Conservation (phyloP, 2,888 invertebrate genomes). For the Petrolisthes cinctipes region DNA sequence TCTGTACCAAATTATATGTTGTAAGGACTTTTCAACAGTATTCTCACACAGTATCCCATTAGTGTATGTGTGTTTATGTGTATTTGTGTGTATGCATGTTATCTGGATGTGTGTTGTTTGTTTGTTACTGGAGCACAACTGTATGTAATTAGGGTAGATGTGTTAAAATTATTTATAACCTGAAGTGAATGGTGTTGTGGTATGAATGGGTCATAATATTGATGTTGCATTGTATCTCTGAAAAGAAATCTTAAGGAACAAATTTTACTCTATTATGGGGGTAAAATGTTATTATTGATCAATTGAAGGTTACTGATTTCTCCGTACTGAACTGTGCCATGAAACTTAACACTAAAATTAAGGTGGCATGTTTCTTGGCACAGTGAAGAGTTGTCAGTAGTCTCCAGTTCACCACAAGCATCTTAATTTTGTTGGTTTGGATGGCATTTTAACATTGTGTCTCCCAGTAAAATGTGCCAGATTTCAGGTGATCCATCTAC, state of each 20-base stretch:
- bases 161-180: not conserved
- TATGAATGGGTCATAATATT: constrained; percentile 2
- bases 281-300: too few species aligned
- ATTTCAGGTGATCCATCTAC: too few species aligned
- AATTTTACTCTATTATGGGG: not conserved
- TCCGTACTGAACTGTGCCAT: too few species aligned
- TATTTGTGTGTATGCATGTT: constrained; percentile 5
- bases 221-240: constrained; percentile 31
- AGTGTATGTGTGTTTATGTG: not conserved
- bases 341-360: too few species aligned
- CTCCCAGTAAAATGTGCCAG: too few species aligned
- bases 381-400: too few species aligned
- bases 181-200: not conserved
- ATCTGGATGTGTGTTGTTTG: not conserved
- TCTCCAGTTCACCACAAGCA: too few species aligned
- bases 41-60: not conserved
- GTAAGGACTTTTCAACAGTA: constrained; percentile 14
- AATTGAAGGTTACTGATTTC: too few species aligned
- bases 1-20: constrained; percentile 30
- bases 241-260: constrained; percentile 22
- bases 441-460: too few species aligned
- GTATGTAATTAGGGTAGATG: not conserved
- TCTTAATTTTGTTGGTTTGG: too few species aligned
- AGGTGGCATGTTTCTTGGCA: too few species aligned
- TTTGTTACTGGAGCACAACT: not conserved